phyloP scores from a whole-genome alignment of 2,113 vertebrate species.

The Hypomesus transpacificus region DNA sequence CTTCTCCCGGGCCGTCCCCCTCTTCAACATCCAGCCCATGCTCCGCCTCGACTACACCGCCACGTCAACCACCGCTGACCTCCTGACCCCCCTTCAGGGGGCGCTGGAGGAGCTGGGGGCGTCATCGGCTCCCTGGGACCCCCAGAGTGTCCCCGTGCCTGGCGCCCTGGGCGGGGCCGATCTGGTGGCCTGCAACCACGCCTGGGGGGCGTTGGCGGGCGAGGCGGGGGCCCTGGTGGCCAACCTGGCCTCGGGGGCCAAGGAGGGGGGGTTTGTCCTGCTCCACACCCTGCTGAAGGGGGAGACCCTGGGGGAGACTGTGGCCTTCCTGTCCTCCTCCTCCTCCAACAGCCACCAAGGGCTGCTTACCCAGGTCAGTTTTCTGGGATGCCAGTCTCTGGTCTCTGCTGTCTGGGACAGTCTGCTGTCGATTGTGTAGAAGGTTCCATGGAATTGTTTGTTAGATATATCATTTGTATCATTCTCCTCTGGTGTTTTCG shows the following conservation, averaged over 20 bases:
- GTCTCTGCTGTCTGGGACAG: no score
- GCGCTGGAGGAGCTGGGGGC: constrained; percentile 68
- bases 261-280: constrained; percentile 85
- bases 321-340: constrained; percentile 76
- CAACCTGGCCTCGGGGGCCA: constrained; percentile 79
- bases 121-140: constrained; percentile 79
- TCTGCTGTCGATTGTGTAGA: no score
- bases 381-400: neutral
- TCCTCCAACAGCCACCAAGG: constrained; percentile 52
- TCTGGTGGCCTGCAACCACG: constrained; percentile 83
- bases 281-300: constrained; percentile 84
- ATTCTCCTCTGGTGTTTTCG: neutral
- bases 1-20: constrained; percentile 71
- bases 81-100: constrained; percentile 63
- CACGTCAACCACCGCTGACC: constrained; percentile 66
- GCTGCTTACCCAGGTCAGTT: constrained; percentile 81
- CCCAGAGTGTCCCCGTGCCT: constrained; percentile 58
- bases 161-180: constrained; percentile 67
- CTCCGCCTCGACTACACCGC: constrained; percentile 82
- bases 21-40: constrained; percentile 83
- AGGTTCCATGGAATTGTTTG: neutral
- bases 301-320: constrained; percentile 77
- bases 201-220: constrained; percentile 44
- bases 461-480: neutral
- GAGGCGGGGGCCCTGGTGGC: constrained; percentile 62